Evolutionary conservation across 2,888 invertebrate genomes (phyloP).

Genomic region (Dryocosmus kuriphilus): DNA sequence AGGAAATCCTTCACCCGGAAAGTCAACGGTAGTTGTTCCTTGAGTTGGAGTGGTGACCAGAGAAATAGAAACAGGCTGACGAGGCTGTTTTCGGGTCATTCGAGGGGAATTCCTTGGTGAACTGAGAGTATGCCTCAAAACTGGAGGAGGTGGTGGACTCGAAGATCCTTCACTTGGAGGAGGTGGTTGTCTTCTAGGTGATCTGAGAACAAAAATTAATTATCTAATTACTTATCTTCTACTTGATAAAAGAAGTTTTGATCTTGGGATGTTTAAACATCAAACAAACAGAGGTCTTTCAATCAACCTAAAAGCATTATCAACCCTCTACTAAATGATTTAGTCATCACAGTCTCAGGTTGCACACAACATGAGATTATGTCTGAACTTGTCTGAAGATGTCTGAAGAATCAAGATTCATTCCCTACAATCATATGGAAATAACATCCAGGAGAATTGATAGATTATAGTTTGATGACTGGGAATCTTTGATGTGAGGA

Average conservation of each 20-base stretch:
- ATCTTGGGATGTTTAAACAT: neutral
- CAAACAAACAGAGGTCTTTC: neutral
- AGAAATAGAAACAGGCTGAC: constrained; percentile 65
- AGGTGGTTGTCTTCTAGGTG: constrained; percentile 73
- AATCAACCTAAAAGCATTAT: neutral
- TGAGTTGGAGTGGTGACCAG: constrained; percentile 73
- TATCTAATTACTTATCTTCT: too few relatives aligned
- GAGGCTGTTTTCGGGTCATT: constrained; percentile 79
- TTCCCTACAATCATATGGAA: constrained; percentile 24
- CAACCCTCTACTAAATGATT: neutral
- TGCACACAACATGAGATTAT: neutral
- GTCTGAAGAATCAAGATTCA: neutral
- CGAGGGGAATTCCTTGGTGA: constrained; percentile 78
- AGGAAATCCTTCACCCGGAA: constrained; percentile 53
- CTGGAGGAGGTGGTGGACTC: constrained; percentile 81
- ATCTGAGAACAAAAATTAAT: constrained; percentile 30
- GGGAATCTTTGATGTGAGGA: neutral
- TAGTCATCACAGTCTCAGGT: neutral
- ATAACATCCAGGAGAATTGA: constrained; percentile 29
- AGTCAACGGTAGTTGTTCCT: constrained; percentile 55
- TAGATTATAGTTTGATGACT: constrained; percentile 9
- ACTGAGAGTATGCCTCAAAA: constrained; percentile 75
- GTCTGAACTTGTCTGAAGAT: neutral
- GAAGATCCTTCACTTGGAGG: constrained; percentile 80
- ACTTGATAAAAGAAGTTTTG: too few relatives aligned